A percentile compares a stretch with the other conserved stretches of the same genome.
These are phyloP conservation scores for Hemiprocne comata DNA, from an alignment of 2,113 vertebrate species.

Conservation along the genomic window DNA sequence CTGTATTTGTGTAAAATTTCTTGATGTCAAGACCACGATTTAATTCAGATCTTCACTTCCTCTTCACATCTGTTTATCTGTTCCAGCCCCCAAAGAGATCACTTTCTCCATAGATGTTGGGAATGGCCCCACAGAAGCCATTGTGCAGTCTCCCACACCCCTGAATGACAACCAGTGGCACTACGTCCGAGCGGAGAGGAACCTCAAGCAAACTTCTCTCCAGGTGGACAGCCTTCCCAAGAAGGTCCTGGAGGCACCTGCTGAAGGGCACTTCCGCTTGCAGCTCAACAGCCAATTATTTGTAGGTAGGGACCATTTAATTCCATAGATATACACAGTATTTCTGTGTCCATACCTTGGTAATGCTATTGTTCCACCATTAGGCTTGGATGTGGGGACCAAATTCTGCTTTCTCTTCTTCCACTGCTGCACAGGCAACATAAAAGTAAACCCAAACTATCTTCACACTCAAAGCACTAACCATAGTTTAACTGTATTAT, in stretches of 20 bases:
- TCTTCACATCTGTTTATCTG: neutral
- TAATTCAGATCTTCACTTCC: neutral
- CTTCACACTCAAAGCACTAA: neutral
- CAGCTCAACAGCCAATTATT: slow-evolving; percentile 92
- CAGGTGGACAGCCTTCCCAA: slow-evolving; percentile 90
- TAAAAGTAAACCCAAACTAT: neutral
- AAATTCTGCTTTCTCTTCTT: neutral
- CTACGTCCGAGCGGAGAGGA: slow-evolving; percentile 87
- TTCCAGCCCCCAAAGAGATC: slow-evolving; percentile 87
- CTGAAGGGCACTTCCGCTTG: slow-evolving; percentile 86
- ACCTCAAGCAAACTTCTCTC: slow-evolving; percentile 90
- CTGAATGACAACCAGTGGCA: slow-evolving; percentile 98
- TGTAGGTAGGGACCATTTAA: slow-evolving; percentile 83
- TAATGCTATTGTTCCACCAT: neutral
- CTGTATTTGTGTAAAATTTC: slow-evolving; percentile 30
- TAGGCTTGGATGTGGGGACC: neutral
- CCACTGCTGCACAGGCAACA: neutral
- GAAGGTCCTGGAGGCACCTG: slow-evolving; percentile 80
- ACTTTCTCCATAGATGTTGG: slow-evolving; percentile 92
- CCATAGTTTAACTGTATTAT: neutral
- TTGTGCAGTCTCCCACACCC: slow-evolving; percentile 82
- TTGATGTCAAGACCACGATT: neutral
- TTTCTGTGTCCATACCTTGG: neutral
- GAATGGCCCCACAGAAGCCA: slow-evolving; percentile 84
- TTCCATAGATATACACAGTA: neutral